phyloP scores from a whole-genome alignment of 1,140 invertebrate genomes.

The Drosophila albomicans region DNA sequence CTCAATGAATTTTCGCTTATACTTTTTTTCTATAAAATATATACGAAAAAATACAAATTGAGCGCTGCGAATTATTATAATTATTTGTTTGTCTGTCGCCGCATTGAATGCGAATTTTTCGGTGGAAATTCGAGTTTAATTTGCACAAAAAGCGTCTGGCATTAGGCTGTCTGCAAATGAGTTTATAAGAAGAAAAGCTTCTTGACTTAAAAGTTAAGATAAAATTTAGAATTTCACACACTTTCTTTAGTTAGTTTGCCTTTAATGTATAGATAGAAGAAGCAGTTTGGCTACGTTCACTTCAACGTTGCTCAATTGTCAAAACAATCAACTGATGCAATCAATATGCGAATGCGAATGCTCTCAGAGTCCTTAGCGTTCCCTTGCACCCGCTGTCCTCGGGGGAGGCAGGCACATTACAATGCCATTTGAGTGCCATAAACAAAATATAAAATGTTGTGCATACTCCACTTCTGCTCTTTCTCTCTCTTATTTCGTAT shows the following conservation, averaged over 20 bases:
- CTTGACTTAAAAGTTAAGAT: too few species aligned
- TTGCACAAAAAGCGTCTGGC: background rate
- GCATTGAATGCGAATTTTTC: constrained; percentile 8
- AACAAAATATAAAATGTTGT: constrained; percentile 66
- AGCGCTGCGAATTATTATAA: background rate
- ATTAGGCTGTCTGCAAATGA: background rate
- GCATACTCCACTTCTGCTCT: constrained; percentile 23
- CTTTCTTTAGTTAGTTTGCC: background rate
- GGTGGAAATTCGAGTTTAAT: background rate
- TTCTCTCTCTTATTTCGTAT: background rate
- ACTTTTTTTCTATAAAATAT: constrained; percentile 43
- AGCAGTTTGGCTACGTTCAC: background rate
- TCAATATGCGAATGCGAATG: constrained; percentile 41
- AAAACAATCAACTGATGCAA: constrained; percentile 46
- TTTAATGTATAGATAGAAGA: background rate
- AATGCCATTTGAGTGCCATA: constrained; percentile 64
- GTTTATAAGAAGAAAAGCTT: background rate
- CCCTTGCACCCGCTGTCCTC: background rate
- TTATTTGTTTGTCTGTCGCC: constrained; percentile 8
- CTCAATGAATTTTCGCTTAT: constrained; percentile 53
- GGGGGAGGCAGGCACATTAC: constrained; percentile 30
- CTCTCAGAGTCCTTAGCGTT: background rate
- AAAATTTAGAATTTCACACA: too few species aligned
- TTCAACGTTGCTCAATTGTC: constrained; percentile 37
- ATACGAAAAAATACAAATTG: background rate